These are phyloP conservation scores for Orbicella faveolata DNA, from an alignment of 64 coral and sea anemone genomes.

Conservation along the genomic window DNA sequence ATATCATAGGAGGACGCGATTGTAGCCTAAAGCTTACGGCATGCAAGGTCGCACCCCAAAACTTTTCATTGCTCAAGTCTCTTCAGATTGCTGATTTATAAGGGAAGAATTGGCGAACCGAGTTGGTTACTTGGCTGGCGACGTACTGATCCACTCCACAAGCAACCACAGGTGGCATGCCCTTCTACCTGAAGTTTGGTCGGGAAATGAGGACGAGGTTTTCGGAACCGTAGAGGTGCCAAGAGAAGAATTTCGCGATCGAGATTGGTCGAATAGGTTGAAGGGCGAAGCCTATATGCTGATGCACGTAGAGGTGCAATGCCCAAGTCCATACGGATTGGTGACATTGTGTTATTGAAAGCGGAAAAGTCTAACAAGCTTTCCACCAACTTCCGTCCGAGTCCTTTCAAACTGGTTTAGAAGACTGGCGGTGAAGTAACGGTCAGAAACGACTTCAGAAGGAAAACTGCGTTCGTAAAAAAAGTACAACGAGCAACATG, in stretches of 20 bases:
- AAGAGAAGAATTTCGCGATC: not conserved
- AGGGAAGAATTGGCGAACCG: not conserved
- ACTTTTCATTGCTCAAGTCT: not conserved
- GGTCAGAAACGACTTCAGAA: not conserved
- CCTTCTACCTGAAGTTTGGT: constrained; percentile 16
- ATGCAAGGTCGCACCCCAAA: not conserved
- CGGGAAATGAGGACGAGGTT: constrained; percentile 6
- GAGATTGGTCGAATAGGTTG: not conserved
- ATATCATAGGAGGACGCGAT: not conserved
- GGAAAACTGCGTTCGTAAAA: not conserved
- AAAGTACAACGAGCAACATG: not conserved
- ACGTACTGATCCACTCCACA: not conserved
- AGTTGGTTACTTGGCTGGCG: not conserved
- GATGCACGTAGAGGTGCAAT: not conserved
- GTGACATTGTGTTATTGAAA: not conserved
- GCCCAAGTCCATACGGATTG: not conserved
- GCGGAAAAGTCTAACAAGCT: too few species aligned
- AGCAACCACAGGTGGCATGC: not conserved
- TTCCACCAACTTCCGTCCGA: not conserved
- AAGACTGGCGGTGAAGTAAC: not conserved
- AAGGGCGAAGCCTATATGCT: not conserved
- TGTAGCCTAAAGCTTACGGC: not conserved
- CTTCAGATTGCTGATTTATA: not conserved
- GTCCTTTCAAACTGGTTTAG: not conserved
- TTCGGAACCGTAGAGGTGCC: not conserved